These are phyloP conservation scores for Hozukius guyotensis DNA, from an alignment of 2,797 vertebrate species.

Conservation along the genomic window DNA sequence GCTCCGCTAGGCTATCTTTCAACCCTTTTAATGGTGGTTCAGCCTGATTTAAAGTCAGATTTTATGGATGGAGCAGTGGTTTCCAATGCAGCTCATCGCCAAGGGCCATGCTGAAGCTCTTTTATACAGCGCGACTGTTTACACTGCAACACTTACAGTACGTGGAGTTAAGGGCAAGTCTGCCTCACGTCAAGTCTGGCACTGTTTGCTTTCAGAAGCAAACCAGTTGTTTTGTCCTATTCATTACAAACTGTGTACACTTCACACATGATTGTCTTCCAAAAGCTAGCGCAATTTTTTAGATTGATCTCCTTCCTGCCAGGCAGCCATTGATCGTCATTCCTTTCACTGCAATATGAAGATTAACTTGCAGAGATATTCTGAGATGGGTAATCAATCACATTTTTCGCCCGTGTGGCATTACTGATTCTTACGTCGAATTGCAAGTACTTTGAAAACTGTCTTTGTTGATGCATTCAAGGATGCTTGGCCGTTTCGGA, in stretches of 20 bases:
- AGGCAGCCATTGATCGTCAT: slow-evolving; percentile 18
- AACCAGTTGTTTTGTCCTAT: not conserved
- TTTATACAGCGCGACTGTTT: slow-evolving; percentile 30
- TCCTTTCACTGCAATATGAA: slow-evolving; percentile 29
- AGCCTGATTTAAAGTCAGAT: slow-evolving; percentile 74
- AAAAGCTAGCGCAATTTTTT: slow-evolving; percentile 6
- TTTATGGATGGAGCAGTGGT: slow-evolving; percentile 66
- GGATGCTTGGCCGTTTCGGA: not conserved
- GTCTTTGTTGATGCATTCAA: not conserved
- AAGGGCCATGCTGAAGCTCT: slow-evolving; percentile 36
- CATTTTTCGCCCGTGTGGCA: not conserved
- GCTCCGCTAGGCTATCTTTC: slow-evolving; percentile 68
- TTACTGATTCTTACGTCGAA: slow-evolving; percentile 8
- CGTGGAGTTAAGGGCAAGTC: slow-evolving; percentile 7
- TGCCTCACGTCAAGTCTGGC: not conserved
- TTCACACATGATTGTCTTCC: not conserved
- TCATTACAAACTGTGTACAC: slow-evolving; percentile 1
- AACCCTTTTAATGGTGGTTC: slow-evolving; percentile 64
- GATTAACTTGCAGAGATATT: slow-evolving; percentile 23
- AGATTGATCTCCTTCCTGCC: slow-evolving; percentile 27
- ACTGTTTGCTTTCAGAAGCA: slow-evolving; percentile 19
- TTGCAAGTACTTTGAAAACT: not conserved
- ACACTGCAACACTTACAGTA: not conserved
- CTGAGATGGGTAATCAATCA: slow-evolving; percentile 20
- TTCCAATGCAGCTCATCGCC: slow-evolving; percentile 57